Conservation (phyloP, 2,888 invertebrate species). For the Catocala sponsa region DNA sequence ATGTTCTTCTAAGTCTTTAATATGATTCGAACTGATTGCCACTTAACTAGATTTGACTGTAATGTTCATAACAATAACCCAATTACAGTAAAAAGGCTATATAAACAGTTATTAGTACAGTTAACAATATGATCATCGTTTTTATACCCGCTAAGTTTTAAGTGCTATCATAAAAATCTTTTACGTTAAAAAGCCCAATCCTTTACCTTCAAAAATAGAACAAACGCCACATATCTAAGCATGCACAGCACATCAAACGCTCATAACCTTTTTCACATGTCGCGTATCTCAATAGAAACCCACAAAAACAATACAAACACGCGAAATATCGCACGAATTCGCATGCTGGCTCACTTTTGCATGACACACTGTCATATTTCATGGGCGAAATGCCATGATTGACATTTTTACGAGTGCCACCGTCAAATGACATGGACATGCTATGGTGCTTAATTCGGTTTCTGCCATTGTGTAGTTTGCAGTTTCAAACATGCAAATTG, state of each 20-base stretch:
- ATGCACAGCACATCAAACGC: neutral
- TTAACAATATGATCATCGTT: too few species aligned
- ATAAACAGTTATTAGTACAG: too few species aligned
- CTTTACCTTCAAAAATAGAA: conserved; percentile 5
- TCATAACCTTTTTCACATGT: conserved; percentile 6
- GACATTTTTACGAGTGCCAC: conserved; percentile 36
- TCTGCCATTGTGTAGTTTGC: conserved; percentile 26
- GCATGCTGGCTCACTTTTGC: conserved; percentile 41
- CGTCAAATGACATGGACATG: conserved; percentile 34
- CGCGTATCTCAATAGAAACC: conserved; percentile 18
- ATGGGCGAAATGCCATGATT: conserved; percentile 41
- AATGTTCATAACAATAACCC: too few species aligned
- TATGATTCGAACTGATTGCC: too few species aligned
- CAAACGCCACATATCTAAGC: neutral
- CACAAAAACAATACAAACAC: conserved; percentile 35
- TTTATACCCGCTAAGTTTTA: too few species aligned
- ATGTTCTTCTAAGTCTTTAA: too few species aligned
- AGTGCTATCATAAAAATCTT: neutral
- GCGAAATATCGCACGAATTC: conserved; percentile 42
- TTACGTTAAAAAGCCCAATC: neutral
- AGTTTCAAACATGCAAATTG: conserved; percentile 31
- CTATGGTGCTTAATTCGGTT: conserved; percentile 25
- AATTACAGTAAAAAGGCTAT: too few species aligned
- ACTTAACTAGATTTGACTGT: too few species aligned
- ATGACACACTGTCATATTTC: conserved; percentile 46